phyloP scores from a whole-genome alignment of 2,797 vertebrate genomes.

The Siniperca scherzeri region DNA sequence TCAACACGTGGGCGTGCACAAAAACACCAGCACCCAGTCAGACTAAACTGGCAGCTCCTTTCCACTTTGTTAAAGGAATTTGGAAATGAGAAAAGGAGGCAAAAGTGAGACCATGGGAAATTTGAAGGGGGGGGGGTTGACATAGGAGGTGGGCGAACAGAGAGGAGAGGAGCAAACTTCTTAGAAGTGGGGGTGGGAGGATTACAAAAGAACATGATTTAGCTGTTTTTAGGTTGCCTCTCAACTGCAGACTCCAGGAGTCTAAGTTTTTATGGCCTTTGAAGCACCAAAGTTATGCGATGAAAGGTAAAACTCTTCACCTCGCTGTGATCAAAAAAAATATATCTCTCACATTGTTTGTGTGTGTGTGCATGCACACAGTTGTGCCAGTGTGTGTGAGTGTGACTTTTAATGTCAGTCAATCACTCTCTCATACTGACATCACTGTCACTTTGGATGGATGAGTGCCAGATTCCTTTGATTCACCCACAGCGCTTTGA shows the following conservation, averaged over 20 bases:
- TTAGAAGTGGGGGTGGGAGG: slow-evolving; percentile 65
- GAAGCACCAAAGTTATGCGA: slow-evolving; percentile 72
- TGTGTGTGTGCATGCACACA: slow-evolving; percentile 37
- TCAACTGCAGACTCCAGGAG: slow-evolving; percentile 71
- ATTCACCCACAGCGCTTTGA: slow-evolving; percentile 78
- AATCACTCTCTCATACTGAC: slow-evolving; percentile 78
- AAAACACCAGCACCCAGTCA: slow-evolving; percentile 67
- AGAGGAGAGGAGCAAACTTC: slow-evolving; percentile 57
- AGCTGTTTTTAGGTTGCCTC: slow-evolving; percentile 73
- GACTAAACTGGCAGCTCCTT: slow-evolving; percentile 67
- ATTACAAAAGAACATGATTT: slow-evolving; percentile 74
- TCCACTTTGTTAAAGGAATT: slow-evolving; percentile 69
- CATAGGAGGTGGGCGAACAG: slow-evolving; percentile 58
- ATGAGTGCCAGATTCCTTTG: slow-evolving; percentile 79
- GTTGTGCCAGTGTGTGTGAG: slow-evolving; percentile 20
- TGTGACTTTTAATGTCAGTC: slow-evolving; percentile 67
- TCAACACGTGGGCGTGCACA: slow-evolving; percentile 62
- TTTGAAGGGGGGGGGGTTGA: slow-evolving; percentile 49
- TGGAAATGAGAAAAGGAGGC: slow-evolving; percentile 60
- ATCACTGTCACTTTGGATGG: slow-evolving; percentile 81
- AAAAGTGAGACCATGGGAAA: slow-evolving; percentile 62
- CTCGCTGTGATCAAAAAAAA: slow-evolving; percentile 71
- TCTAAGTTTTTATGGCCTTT: slow-evolving; percentile 70
- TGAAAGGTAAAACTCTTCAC: slow-evolving; percentile 77
- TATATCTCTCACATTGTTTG: slow-evolving; percentile 52